These are phyloP conservation scores for Malthinus flaveolus DNA, from an alignment of 2,888 invertebrate species.

Conservation along the genomic window DNA sequence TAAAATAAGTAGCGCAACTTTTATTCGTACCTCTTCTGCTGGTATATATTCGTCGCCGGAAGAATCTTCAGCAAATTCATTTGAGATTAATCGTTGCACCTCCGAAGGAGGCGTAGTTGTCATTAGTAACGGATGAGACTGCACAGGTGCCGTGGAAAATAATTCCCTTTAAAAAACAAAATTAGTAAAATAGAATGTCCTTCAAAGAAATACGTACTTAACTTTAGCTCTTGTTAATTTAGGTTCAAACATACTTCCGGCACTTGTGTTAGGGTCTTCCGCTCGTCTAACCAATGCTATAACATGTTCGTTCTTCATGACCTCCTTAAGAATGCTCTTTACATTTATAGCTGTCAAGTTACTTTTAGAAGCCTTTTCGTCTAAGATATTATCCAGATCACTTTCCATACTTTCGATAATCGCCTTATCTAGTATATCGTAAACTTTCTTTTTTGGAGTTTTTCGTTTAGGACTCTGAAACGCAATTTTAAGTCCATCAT, in stretches of 20 bases:
- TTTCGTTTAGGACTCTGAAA: slow-evolving; percentile 32
- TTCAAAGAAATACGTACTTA: slow-evolving; percentile 54
- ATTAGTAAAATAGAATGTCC: no score
- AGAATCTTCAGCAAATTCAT: slow-evolving; percentile 69
- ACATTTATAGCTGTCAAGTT: slow-evolving; percentile 80
- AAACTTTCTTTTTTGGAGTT: slow-evolving; percentile 18
- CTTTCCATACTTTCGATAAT: slow-evolving; percentile 64
- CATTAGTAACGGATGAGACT: slow-evolving; percentile 60
- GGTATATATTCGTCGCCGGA: slow-evolving; percentile 84
- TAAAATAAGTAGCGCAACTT: slow-evolving; percentile 11
- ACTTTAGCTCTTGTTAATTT: slow-evolving; percentile 72
- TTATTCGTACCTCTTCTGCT: slow-evolving; percentile 47
- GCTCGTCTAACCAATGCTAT: slow-evolving; percentile 68
- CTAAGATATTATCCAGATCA: slow-evolving; percentile 72
- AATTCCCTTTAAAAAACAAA: slow-evolving; percentile 37
- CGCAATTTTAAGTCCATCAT: slow-evolving; percentile 32
- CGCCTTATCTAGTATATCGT: slow-evolving; percentile 35
- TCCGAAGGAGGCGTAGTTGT: slow-evolving; percentile 56
- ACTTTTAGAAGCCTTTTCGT: slow-evolving; percentile 75
- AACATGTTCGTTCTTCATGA: slow-evolving; percentile 86
- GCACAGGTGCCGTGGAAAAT: slow-evolving; percentile 54
- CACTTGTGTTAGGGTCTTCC: slow-evolving; percentile 41
- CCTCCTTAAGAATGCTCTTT: slow-evolving; percentile 82
- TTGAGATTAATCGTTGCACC: slow-evolving; percentile 61
- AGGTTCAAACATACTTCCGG: slow-evolving; percentile 61